Percentiles rank a stretch among this genome's conserved stretches.
Evolutionary conservation across 37 sponge, comb jelly and placozoan species (phyloP).

Genomic region (Halichondria panicea): DNA sequence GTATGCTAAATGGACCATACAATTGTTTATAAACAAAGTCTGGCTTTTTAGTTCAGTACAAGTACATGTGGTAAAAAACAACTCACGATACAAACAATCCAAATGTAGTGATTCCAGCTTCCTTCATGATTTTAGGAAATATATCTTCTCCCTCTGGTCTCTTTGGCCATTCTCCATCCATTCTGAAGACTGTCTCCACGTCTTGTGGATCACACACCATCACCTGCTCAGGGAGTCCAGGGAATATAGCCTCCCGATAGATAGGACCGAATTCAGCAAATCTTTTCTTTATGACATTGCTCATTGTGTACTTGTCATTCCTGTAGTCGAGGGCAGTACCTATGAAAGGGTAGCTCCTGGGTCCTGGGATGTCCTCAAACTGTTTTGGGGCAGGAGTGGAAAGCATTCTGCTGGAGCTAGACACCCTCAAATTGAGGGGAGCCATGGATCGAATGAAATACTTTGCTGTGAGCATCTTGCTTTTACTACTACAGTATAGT

Average conservation of each 20-base stretch:
- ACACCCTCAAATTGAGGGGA: too few relatives aligned
- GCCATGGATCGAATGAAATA: too few relatives aligned
- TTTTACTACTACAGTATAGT: too few relatives aligned
- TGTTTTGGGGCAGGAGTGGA: slow-evolving; percentile 18
- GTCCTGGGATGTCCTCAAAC: slow-evolving; percentile 28
- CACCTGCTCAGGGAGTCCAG: slow-evolving; percentile 29
- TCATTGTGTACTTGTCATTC: slow-evolving; percentile 2
- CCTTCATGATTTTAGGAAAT: not conserved
- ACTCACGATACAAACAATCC: too few relatives aligned
- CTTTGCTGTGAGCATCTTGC: too few relatives aligned
- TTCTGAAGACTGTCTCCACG: slow-evolving; percentile 54
- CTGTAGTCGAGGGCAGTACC: slow-evolving; percentile 27
- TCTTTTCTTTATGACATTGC: slow-evolving; percentile 12
- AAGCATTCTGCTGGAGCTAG: not conserved
- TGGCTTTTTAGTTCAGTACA: too few relatives aligned
- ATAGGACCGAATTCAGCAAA: slow-evolving; percentile 35
- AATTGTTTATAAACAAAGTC: too few relatives aligned
- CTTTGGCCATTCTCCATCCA: slow-evolving; percentile 45
- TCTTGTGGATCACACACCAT: slow-evolving; percentile 40
- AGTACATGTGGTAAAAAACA: too few relatives aligned
- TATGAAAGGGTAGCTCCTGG: slow-evolving; percentile 24
- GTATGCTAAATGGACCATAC: too few relatives aligned
- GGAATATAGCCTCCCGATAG: slow-evolving; percentile 41
- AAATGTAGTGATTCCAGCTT: not conserved
- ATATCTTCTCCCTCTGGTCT: slow-evolving; percentile 28